Evolutionary conservation across 2,797 vertebrate genomes (phyloP).

Genomic region (Passerculus sandwichensis): DNA sequence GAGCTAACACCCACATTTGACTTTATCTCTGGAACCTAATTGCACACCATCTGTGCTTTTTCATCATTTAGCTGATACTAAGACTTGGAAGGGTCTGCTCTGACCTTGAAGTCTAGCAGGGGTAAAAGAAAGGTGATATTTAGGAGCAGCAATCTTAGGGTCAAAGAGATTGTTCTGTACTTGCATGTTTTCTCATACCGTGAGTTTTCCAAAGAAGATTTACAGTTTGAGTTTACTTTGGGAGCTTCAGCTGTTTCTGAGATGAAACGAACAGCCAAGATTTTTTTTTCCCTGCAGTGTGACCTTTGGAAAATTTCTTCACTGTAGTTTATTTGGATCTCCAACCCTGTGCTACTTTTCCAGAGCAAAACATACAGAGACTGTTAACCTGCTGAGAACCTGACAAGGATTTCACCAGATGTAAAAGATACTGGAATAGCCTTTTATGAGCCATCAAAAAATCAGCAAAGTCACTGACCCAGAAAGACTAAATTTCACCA

Average conservation of each 20-base stretch:
- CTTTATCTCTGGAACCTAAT: not conserved
- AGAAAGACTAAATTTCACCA: slow-evolving; percentile 9
- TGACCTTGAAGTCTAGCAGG: not conserved
- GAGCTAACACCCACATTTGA: not conserved
- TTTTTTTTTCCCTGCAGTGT: not conserved
- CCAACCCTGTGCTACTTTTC: not conserved
- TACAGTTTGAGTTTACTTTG: slow-evolving; percentile 52
- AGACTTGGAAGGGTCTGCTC: not conserved
- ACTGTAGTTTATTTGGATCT: slow-evolving; percentile 7
- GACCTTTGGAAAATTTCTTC: slow-evolving; percentile 56
- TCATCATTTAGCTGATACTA: not conserved
- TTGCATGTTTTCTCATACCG: not conserved
- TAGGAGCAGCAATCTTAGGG: not conserved
- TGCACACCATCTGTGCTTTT: not conserved
- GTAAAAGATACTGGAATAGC: not conserved
- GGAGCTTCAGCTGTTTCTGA: slow-evolving; percentile 43
- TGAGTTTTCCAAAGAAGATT: slow-evolving; percentile 33
- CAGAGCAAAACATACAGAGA: slow-evolving; percentile 23
- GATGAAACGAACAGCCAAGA: slow-evolving; percentile 20
- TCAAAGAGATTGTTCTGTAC: slow-evolving; percentile 20
- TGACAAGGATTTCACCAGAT: slow-evolving; percentile 13
- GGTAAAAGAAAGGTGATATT: slow-evolving; percentile 20
- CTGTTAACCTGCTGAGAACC: slow-evolving; percentile 18
- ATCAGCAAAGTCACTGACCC: not conserved
- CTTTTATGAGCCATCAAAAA: not conserved